Conservation (phyloP, 2,888 invertebrate species). For the Apomyelois bistriatella region DNA sequence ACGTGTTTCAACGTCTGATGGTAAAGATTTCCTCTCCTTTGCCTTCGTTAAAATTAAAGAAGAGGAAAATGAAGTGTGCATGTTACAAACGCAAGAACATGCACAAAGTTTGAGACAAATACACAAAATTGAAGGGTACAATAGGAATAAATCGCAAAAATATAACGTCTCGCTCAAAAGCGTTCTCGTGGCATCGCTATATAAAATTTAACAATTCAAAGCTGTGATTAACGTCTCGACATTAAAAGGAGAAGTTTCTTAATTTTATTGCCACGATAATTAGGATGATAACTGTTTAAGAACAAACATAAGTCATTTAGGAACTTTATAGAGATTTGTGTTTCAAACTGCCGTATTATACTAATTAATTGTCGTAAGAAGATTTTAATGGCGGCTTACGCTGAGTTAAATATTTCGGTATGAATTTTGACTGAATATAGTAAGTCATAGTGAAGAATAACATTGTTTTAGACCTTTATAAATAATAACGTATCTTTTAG, state of each 20-base stretch:
- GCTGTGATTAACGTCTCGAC: conserved; percentile 47
- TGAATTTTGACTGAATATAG: neutral
- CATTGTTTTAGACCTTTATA: too few species aligned
- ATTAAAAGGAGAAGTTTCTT: conserved; percentile 50
- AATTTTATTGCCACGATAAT: conserved; percentile 70
- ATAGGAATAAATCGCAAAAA: neutral
- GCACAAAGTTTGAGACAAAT: too few species aligned
- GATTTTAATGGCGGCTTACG: conserved; percentile 63
- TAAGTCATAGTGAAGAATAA: too few species aligned
- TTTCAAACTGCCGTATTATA: conserved; percentile 74
- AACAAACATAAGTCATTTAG: conserved; percentile 70
- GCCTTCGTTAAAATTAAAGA: too few species aligned
- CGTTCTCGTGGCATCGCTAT: conserved; percentile 28
- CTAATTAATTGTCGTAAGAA: conserved; percentile 74
- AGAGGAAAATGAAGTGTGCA: too few species aligned
- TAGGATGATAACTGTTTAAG: conserved; percentile 70
- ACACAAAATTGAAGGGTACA: neutral
- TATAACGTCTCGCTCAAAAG: conserved; percentile 4
- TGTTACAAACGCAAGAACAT: too few species aligned
- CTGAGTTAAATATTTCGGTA: conserved; percentile 38
- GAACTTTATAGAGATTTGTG: conserved; percentile 66
- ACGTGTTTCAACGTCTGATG: too few species aligned
- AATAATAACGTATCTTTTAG: too few species aligned
- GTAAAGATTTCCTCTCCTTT: too few species aligned
- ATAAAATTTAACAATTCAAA: conserved; percentile 41